Evolutionary conservation across 2,113 vertebrate species (phyloP).

Genomic region (Coreoperca whiteheadi): DNA sequence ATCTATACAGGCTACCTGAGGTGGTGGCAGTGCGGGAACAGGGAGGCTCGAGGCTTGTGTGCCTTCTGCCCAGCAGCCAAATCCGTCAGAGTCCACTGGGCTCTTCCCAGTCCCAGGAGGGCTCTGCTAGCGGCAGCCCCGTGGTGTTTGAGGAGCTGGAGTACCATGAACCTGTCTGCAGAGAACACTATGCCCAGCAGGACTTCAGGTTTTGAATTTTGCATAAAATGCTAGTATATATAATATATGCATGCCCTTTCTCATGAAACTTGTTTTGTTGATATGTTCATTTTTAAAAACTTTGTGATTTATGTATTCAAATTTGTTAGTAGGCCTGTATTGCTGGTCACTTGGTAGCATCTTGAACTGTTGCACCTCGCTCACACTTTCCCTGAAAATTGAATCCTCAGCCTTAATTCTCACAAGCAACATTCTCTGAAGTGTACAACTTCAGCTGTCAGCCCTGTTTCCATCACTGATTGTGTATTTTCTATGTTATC

Average conservation of each 20-base stretch:
- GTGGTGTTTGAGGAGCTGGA: constrained; percentile 97
- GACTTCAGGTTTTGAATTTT: constrained; percentile 87
- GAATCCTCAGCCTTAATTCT: not conserved
- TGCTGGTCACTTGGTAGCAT: not conserved
- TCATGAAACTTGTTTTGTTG: not conserved
- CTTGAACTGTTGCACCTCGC: not conserved
- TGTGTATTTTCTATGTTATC: not conserved
- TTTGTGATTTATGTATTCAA: not conserved
- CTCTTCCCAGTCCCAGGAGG: constrained; percentile 92
- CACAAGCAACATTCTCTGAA: not conserved
- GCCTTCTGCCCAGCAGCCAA: constrained; percentile 91
- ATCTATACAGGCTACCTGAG: constrained; percentile 92
- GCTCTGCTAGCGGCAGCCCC: constrained; percentile 91
- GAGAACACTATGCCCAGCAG: constrained; percentile 88
- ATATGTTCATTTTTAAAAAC: no score
- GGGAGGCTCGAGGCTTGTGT: constrained; percentile 90
- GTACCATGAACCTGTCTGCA: constrained; percentile 95
- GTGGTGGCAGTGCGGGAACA: constrained; percentile 92
- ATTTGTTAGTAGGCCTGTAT: not conserved
- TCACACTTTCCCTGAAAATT: not conserved
- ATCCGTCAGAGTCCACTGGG: constrained; percentile 94
- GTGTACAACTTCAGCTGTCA: not conserved
- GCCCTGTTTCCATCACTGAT: constrained; percentile 18
- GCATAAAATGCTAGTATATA: not conserved
- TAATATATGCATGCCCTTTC: not conserved